Percentiles rank a stretch among this genome's conserved stretches.
Evolutionary conservation across 2,888 invertebrate genomes (phyloP).

Genomic region (Parelbella ahira): DNA sequence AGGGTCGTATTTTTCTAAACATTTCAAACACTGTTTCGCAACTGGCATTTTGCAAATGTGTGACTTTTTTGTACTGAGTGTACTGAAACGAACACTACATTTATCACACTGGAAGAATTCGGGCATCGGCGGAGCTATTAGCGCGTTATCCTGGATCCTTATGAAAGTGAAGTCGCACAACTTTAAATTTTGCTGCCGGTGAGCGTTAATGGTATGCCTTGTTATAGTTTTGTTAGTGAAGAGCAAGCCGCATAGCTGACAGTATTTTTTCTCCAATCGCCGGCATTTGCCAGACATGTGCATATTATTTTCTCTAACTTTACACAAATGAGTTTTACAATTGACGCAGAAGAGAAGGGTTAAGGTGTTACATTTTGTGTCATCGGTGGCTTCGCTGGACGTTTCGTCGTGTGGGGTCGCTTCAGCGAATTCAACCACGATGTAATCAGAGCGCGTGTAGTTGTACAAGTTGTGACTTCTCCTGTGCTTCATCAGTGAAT

Average conservation of each 20-base stretch:
- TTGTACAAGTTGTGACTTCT: slow-evolving; percentile 27
- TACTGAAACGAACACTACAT: slow-evolving; percentile 40
- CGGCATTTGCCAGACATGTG: slow-evolving; percentile 2
- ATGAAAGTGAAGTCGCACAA: slow-evolving; percentile 38
- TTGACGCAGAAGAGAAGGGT: slow-evolving; percentile 27
- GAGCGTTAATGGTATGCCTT: slow-evolving; percentile 30
- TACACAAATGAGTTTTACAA: slow-evolving; percentile 29
- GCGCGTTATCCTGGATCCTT: slow-evolving; percentile 28
- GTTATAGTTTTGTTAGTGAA: slow-evolving; percentile 22
- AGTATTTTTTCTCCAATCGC: too few species aligned
- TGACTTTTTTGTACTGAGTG: too few species aligned
- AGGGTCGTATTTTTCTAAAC: slow-evolving; percentile 30
- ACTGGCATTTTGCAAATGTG: background rate
- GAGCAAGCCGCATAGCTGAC: slow-evolving; percentile 28
- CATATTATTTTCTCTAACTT: background rate
- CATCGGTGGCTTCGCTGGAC: too few species aligned
- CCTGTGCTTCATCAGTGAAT: slow-evolving; percentile 28
- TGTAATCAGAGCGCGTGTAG: slow-evolving; percentile 2
- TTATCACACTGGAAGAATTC: slow-evolving; percentile 34
- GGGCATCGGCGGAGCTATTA: slow-evolving; percentile 35
- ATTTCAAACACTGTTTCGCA: slow-evolving; percentile 18
- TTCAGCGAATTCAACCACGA: slow-evolving; percentile 7
- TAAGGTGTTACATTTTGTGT: too few species aligned
- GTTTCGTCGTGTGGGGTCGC: too few species aligned
- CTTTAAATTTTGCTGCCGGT: slow-evolving; percentile 24